A percentile compares a stretch with the other conserved stretches of the same genome.
Evolutionary conservation across 2,888 invertebrate species (phyloP).

Genomic region (Gymnocheta viridis): DNA sequence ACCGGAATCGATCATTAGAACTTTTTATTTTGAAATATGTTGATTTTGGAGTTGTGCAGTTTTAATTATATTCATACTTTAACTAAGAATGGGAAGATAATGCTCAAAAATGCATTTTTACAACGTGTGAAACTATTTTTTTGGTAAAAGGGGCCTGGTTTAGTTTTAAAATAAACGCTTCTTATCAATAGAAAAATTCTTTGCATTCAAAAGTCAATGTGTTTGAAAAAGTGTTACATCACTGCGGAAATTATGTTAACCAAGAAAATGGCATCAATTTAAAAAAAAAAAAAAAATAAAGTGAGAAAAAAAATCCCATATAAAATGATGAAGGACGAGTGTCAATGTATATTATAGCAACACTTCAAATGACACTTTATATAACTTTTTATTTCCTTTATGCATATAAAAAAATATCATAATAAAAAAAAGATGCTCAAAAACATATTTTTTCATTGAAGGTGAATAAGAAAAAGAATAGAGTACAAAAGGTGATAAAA

Average conservation of each 20-base stretch:
- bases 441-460: neutral
- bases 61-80: no score
- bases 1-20: no score
- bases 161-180: neutral
- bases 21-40: no score
- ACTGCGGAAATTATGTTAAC: constrained; percentile 67
- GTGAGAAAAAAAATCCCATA: constrained; percentile 3
- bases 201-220: neutral
- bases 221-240: constrained; percentile 59
- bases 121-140: neutral
- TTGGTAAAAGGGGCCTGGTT: no score
- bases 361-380: constrained; percentile 66
- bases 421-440: constrained; percentile 8
- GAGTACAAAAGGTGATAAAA: constrained; percentile 5
- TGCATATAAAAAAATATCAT: neutral
- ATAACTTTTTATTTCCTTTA: constrained; percentile 67
- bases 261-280: constrained; percentile 67
- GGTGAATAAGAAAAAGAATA: constrained; percentile 4
- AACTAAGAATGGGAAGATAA: no score
- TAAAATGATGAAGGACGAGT: constrained; percentile 55
- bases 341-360: constrained; percentile 65
- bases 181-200: neutral
- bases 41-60: no score
- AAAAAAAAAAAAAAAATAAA: constrained; percentile 5
- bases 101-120: no score